Conservation (phyloP, 2,888 invertebrate species). For the Erebia aethiops region DNA sequence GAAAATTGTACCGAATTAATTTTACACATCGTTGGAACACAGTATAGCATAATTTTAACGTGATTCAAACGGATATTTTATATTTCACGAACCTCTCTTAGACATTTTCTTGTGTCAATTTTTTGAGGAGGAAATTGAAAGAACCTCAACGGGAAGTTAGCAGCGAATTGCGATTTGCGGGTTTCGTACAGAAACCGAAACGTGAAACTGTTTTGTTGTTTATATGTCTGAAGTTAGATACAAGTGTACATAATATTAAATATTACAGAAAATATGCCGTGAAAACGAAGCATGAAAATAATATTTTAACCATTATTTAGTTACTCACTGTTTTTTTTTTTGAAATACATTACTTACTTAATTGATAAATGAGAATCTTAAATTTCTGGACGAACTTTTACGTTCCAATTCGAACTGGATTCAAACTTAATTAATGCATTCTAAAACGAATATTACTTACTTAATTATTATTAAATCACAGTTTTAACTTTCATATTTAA, state of each 20-base stretch:
- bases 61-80: conserved; percentile 76
- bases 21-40: conserved; percentile 44
- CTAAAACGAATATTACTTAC: neutral
- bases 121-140: conserved; percentile 73
- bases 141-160: conserved; percentile 63
- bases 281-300: too few species aligned
- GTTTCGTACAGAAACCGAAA: conserved; percentile 42
- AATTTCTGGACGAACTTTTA: neutral
- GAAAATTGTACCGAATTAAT: conserved; percentile 40
- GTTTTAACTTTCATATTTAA: neutral
- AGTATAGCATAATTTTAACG: conserved; percentile 49
- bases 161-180: conserved; percentile 29
- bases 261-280: too few species aligned
- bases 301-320: too few species aligned
- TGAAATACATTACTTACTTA: too few species aligned
- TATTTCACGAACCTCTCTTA: conserved; percentile 85
- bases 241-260: too few species aligned
- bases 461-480: neutral
- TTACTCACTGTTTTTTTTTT: too few species aligned
- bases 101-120: conserved; percentile 85
- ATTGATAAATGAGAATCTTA: neutral
- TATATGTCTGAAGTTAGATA: too few species aligned
- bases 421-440: neutral
- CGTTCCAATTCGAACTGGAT: neutral
- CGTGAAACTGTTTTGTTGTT: neutral